Base-by-base conservation (phyloP, 2,113 vertebrate genomes). In the Baryphthengus martii region DNA sequence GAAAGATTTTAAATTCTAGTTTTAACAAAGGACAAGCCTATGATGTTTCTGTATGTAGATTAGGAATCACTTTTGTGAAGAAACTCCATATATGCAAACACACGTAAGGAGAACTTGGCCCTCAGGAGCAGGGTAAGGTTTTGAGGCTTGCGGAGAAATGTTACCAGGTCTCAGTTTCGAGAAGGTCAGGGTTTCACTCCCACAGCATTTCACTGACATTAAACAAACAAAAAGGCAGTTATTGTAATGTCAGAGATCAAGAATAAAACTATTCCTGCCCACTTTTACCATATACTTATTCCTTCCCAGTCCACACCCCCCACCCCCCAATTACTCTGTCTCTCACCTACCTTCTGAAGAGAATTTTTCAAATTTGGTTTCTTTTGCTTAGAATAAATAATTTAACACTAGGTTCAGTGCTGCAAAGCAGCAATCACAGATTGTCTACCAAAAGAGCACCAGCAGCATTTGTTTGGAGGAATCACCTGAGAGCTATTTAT, bases 31-130 rank as follows among this genome's bases (percentile, higher is more conserved):
- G 8, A 75, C 5, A 62, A 78, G 39, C 19, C 17, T 70, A 11
- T 21, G 10, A 21, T 21, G 1, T 25, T 79, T 83, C 23, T n/a
- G n/a, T 40, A 49, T 3, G 8, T 25, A 39, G 35, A 56, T 5
- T 9, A 63, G 24, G 12, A 93, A 65, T 44, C 7, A 14, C 4
- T 53, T 73, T 10, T 25, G n/a, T 35, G 49, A 33, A 61, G 40
- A 49, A 81, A 53, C 7, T 31, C 28, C 4, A 47, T 0, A 0
- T 14, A 11, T 2, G 5, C 26, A 53, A 47, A 49, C 6, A 15
- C 7, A 7, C 0, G 1, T 3, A 21, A 78, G 13, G 5, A 55
- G 20, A 82, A 63, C 2, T 7, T 1, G 3, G 4, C 47, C 52
- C 15, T 28, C 9, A 3, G 26, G 11, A 3, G 14, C 4, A 5